A percentile compares a stretch with the other conserved stretches of the same genome.
phyloP scores from a whole-genome alignment of 2,888 invertebrate species.

The Galerucella pusilla region DNA sequence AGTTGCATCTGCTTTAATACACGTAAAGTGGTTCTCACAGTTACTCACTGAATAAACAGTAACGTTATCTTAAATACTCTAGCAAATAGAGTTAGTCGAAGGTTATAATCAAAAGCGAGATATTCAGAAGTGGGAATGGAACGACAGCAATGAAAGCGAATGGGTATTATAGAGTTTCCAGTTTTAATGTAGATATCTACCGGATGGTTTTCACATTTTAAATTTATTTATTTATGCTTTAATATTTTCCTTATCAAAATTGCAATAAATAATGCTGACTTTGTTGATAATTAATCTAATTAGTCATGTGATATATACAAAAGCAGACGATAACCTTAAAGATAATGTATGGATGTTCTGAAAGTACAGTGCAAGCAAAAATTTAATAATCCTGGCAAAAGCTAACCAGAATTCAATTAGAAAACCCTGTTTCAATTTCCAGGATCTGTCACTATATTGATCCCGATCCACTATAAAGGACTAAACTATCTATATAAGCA shows the following conservation, averaged over 20 bases:
- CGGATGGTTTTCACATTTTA: not conserved
- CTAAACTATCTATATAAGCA: slow-evolving; percentile 9
- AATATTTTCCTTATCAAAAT: not conserved
- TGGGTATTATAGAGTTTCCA: not conserved
- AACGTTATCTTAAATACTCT: slow-evolving; percentile 61
- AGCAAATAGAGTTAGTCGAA: slow-evolving; percentile 55
- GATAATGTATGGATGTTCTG: not conserved
- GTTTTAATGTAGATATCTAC: not conserved
- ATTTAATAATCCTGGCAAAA: not conserved
- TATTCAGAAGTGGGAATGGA: slow-evolving; percentile 2
- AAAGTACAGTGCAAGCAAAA: no score
- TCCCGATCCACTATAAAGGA: slow-evolving; percentile 28
- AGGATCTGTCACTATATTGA: slow-evolving; percentile 44
- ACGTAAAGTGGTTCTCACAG: slow-evolving; percentile 49
- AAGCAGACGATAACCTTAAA: not conserved
- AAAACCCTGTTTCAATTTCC: slow-evolving; percentile 34
- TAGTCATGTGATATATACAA: not conserved
- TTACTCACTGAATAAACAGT: slow-evolving; percentile 62
- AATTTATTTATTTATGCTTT: not conserved
- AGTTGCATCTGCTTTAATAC: slow-evolving; percentile 41
- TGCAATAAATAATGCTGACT: slow-evolving; percentile 7
- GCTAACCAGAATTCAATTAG: slow-evolving; percentile 42
- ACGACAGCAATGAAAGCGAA: not conserved
- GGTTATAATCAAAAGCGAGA: slow-evolving; percentile 28
- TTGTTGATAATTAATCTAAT: not conserved